phyloP scores from a whole-genome alignment of 2,113 vertebrate genomes.

The Cricetomys ansorgei region DNA sequence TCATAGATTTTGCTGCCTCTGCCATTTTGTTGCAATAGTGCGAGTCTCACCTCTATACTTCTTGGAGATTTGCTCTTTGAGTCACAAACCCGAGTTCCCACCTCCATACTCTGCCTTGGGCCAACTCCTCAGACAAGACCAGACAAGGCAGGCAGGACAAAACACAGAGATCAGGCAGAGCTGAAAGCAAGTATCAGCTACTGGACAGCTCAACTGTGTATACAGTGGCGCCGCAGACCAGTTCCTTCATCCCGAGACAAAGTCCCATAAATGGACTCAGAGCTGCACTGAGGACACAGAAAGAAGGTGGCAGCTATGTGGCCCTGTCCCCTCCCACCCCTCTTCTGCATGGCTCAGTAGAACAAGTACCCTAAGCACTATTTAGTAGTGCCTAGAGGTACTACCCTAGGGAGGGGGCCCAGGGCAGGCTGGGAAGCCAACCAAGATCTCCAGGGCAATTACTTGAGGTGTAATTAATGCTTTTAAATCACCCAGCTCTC shows the following conservation, averaged over 20 bases:
- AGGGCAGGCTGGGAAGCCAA: background rate
- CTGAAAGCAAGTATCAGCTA: background rate
- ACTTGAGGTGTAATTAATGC: background rate
- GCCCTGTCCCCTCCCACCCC: too few species aligned
- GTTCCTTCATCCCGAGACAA: background rate
- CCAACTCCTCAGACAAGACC: background rate
- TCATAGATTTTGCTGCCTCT: background rate
- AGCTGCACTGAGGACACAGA: background rate
- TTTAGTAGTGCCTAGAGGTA: background rate
- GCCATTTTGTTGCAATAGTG: background rate
- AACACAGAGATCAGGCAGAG: background rate
- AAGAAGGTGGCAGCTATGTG: background rate
- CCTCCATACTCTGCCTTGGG: background rate
- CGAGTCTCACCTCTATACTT: background rate
- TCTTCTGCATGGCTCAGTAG: background rate
- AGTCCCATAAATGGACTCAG: too few species aligned
- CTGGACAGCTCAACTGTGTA: background rate
- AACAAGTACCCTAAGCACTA: background rate
- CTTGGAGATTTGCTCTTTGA: background rate
- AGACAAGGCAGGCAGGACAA: background rate
- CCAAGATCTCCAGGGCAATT: background rate
- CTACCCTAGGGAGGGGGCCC: background rate
- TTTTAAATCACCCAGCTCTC: background rate
- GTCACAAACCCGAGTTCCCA: background rate
- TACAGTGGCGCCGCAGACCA: background rate